Evolutionary conservation across 1,140 invertebrate genomes (phyloP), one percentile per base, ranked within the genome.

Genomic region (Drosophila auraria): DNA sequence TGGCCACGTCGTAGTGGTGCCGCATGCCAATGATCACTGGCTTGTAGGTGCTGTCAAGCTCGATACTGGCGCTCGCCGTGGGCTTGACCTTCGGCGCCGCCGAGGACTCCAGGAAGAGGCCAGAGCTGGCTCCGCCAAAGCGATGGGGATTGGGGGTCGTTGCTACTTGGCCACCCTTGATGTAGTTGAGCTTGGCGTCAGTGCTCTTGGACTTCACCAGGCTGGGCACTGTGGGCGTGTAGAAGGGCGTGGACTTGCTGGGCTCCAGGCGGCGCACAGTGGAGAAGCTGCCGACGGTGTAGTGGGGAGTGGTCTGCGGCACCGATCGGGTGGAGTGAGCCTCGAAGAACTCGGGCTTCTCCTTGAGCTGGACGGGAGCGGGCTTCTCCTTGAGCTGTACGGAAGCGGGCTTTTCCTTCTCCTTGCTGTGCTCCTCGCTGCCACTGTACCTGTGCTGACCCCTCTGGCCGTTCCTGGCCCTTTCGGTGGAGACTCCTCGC

Each of bases 181-280:
- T 80, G 27, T 92, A 92, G 62, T 87, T 89, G 0, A 80, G 44
- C 56, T 92, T 91, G 0, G 86, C 81, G 17, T 92, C 89, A 3
- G 86, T 91, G 27, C 54, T 63, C 58, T 89, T 94, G 57, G 66
- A 73, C 69, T 92, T 92, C 5, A 58, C 40, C 7, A 93, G 60
- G 12, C 91, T 90, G 44, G 93, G 93, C 27, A 93, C 87, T 0
- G 93, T 93, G 49, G 93, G 93, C 3, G 93, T 93, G 53, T 93
- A 93, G 74, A 83, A 93, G 8, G 93, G 92, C 6, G 93, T 93
- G 7, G 91, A 80, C 33, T 84, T 87, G 58, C 89, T 91, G 9
- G 83, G 79, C 51, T 93, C 93, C 14, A 90, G 65, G 7, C 84
- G 78, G 3, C 91, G 66, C 3, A 81, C 86, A 8, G 91, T 92